Conservation (phyloP, 2,113 vertebrate species). For the Pithys albifrons region DNA sequence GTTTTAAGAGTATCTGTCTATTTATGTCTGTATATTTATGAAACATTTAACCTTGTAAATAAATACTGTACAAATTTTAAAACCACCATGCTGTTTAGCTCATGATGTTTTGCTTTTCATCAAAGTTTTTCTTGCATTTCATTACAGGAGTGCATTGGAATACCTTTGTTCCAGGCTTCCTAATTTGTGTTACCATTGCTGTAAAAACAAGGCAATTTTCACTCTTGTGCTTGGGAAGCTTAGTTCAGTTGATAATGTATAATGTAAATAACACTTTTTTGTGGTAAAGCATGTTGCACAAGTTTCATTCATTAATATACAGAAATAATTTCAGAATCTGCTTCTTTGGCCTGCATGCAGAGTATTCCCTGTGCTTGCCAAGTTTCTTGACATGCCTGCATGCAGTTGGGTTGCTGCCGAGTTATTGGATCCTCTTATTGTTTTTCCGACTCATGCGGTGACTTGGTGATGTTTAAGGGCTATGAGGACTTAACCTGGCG, state of each 20-base stretch:
- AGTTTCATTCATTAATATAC: not conserved
- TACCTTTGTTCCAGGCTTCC: not conserved
- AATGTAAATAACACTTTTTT: not conserved
- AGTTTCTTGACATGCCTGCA: not conserved
- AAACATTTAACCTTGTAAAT: conserved; percentile 27
- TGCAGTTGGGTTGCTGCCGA: conserved; percentile 8
- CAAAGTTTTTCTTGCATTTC: conserved; percentile 1
- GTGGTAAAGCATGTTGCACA: not conserved
- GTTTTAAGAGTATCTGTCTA: conserved; percentile 10
- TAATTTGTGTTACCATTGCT: not conserved
- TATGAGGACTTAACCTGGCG: not conserved
- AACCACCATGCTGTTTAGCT: not conserved
- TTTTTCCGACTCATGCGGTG: not conserved
- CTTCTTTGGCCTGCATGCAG: not conserved
- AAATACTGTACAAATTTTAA: conserved; percentile 12
- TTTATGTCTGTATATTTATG: conserved; percentile 25
- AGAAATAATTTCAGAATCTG: not conserved
- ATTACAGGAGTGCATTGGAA: not conserved
- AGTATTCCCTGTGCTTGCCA: not conserved
- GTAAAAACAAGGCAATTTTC: conserved; percentile 27
- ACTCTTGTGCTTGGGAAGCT: not conserved
- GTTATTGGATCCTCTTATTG: not conserved
- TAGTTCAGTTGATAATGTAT: conserved; percentile 26
- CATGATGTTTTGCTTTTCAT: not conserved
- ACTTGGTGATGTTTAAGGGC: not conserved